phyloP scores from a whole-genome alignment of 2,113 vertebrate genomes.

The Copsychus sechellarum region DNA sequence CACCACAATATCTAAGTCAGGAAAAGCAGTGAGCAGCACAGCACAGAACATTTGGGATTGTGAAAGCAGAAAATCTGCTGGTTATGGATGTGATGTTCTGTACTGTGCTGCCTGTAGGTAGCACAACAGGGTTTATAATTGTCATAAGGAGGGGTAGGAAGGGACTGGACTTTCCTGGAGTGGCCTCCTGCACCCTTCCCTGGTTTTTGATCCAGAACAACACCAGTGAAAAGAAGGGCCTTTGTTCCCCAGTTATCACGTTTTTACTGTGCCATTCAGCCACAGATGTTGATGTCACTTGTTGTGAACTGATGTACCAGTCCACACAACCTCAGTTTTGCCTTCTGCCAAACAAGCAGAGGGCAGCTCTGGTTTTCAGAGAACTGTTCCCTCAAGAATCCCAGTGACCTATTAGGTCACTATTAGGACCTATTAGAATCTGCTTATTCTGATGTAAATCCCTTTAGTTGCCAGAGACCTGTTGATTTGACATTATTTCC shows the following conservation, averaged over 20 bases:
- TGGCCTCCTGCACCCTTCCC: background rate
- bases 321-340: background rate
- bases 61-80: background rate
- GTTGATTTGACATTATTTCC: background rate
- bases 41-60: background rate
- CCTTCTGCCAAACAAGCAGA: background rate
- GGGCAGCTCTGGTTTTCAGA: background rate
- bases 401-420: background rate
- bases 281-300: background rate
- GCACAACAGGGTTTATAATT: background rate
- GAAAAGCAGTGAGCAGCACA: background rate
- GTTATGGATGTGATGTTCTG: background rate
- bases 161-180: background rate
- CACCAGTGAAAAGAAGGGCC: background rate
- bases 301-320: background rate
- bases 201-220: background rate
- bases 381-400: background rate
- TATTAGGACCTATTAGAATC: background rate
- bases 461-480: background rate
- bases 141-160: rapidly evolving
- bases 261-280: background rate
- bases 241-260: background rate
- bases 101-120: background rate
- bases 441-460: background rate
- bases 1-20: background rate